Percentiles rank a stretch among this genome's conserved stretches.
These are phyloP conservation scores for Delphinapterus leucas DNA, from an alignment of 2,113 vertebrate species.

Conservation along the genomic window DNA sequence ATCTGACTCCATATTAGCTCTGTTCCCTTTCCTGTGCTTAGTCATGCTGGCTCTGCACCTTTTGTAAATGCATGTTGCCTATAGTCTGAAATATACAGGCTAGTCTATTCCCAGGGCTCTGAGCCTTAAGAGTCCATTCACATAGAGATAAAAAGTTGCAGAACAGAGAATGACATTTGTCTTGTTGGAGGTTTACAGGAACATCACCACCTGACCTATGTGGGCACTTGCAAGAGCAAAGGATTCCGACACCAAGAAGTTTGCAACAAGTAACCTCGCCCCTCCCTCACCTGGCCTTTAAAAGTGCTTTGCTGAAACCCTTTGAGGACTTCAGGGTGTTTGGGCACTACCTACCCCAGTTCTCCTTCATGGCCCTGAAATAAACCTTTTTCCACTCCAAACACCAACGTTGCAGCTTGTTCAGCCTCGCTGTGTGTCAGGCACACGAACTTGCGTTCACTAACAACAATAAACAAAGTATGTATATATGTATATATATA, in stretches of 20 bases:
- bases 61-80: background rate
- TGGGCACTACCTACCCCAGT: background rate
- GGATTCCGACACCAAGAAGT: background rate
- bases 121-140: background rate
- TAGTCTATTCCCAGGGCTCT: background rate
- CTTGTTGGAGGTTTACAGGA: background rate
- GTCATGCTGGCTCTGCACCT: background rate
- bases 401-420: background rate
- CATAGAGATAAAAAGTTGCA: background rate
- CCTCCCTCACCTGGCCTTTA: background rate
- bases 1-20: background rate
- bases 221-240: background rate
- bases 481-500: too few species aligned
- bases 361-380: background rate
- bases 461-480: background rate
- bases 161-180: background rate
- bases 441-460: background rate
- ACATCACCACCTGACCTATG: rapidly evolving
- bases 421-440: rapidly evolving
- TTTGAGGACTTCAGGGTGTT: background rate
- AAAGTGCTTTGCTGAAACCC: background rate
- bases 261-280: background rate
- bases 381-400: background rate
- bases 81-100: background rate
- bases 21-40: background rate